Evolutionary conservation across 2,888 invertebrate species (phyloP), one percentile per base, ranked within the genome.

Genomic region (Pseudeuparius sepicola): DNA sequence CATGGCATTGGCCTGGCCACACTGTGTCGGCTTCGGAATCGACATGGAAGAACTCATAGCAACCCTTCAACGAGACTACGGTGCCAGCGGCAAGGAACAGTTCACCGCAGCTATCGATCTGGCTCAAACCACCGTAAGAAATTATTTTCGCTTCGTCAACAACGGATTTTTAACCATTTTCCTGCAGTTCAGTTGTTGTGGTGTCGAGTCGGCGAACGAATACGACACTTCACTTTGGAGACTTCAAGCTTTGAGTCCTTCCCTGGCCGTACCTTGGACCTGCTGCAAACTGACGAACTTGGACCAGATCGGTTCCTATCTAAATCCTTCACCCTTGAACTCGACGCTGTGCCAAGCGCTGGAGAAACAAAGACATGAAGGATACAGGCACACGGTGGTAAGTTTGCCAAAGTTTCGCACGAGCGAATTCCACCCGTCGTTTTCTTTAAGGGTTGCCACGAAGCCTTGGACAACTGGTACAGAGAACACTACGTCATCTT

Each of bases 151-250:
- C n/a, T 20, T 20, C 20, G n/a, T 20, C 7, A 14, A 29, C 14
- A 29, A 14, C 9, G 9, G 9, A 14, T 13, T 6, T 6, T 29
- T 29, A 11, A 29, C 16, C 17, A 16, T 24, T 32, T 17, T 44
- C 41, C 59, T 65, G 14, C 58, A 82, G 82, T 75, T 85, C 55
- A 70, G 76, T 37, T 87, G 87, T 53, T 87, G 87, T 57, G 87
- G 85, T 14, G 78, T 87, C 59, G 72, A 74, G 29, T 77, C 77
- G 47, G 78, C 81, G 4, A 73, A 74, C 40, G 85, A 87, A 66
- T 87, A 83, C 60, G 83, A 83, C 51, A 79, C 79, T 46, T 83
- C 86, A 0, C 62, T 77, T 53, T 87, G 87, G 87, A 73, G 81
- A 43, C 63, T 85, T 30, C 76, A 81, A 50, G 71, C 80, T 42